Evolutionary conservation across 1,140 invertebrate genomes (phyloP), one percentile per base, ranked within the genome.

Genomic region (Anoplophora glabripennis): DNA sequence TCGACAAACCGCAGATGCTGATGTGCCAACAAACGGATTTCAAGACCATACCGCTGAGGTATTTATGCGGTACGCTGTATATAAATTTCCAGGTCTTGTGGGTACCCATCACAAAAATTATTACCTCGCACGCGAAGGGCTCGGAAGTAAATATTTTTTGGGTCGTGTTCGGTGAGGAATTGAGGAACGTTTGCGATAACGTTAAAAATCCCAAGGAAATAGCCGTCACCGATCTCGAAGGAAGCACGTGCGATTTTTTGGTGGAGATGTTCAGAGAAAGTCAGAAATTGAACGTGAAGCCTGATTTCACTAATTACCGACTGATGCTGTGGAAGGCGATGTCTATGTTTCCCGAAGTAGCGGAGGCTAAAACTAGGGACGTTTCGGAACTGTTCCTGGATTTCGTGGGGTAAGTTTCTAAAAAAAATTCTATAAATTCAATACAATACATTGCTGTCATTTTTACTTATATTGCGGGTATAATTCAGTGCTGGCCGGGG

Each of bases 51-150:
- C 83, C 87, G 0, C 68, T 96, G 2, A 80, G 86, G 49, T 94
- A 90, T 71, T 79, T 95, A 54, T 79, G 96, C 7, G 92, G 93
- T 7, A 82, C 86, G 58, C 75, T 96, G 3, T 93, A 89, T 73
- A 78, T 90, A 3, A 96, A 96, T 72, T 96, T 96, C 64, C 89
- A 89, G 17, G n/a, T 93, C 15, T 68, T 98, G 0, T 97, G 94
- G 94, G 86, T 89, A 44, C 90, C 92, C n/a, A 77, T 89, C 0
- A 77, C 80, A 7, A 83, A 88, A 67, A 79, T 93, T 14, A 86
- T 96, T 49, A 77, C 84, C 3, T 81, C 85, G 7, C 89, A 89
- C 71, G 89, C 89, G 0, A 79, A 81, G 63, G 78, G 80, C 1
- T 78, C 93, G 70, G 72, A 82, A 0, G 78, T 78, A 12, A 72